Conservation (phyloP, 2,888 invertebrate species). For the Escarpia spicata region DNA sequence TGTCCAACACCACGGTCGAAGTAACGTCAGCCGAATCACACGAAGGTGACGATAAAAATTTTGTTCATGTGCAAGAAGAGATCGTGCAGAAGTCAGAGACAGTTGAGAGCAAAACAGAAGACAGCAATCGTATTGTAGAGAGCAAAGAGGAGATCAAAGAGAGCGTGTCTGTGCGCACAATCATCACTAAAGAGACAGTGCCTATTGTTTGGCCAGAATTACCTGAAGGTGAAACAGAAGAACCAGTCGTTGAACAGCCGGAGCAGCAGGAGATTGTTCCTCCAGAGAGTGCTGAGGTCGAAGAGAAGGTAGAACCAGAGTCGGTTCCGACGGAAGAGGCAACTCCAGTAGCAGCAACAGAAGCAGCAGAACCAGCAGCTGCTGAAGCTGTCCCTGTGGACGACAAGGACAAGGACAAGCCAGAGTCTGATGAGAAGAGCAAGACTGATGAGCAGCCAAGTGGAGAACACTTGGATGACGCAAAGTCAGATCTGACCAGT, state of each 20-base stretch:
- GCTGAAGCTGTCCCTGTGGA: background rate
- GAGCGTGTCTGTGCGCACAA: background rate
- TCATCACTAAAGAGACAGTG: background rate
- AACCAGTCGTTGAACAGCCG: background rate
- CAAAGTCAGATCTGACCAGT: background rate
- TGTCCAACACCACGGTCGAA: background rate
- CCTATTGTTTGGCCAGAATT: background rate
- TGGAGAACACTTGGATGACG: background rate
- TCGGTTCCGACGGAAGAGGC: background rate
- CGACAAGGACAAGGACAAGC: background rate
- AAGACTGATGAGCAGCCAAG: background rate
- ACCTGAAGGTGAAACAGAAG: background rate
- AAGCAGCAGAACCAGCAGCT: background rate
- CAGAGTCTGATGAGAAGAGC: background rate
- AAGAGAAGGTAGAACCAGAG: background rate
- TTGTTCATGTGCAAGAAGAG: constrained; percentile 4
- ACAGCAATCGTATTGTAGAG: background rate
- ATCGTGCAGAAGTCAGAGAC: background rate
- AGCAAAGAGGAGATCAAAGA: background rate
- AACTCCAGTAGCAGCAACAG: background rate
- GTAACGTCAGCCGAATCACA: background rate
- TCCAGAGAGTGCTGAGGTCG: background rate
- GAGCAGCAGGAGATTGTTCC: background rate
- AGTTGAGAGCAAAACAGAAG: background rate
- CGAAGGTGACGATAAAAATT: background rate